Evolutionary conservation across 2,113 vertebrate genomes (phyloP), one percentile per base, ranked within the genome.

Genomic region (Connochaetes taurinus): DNA sequence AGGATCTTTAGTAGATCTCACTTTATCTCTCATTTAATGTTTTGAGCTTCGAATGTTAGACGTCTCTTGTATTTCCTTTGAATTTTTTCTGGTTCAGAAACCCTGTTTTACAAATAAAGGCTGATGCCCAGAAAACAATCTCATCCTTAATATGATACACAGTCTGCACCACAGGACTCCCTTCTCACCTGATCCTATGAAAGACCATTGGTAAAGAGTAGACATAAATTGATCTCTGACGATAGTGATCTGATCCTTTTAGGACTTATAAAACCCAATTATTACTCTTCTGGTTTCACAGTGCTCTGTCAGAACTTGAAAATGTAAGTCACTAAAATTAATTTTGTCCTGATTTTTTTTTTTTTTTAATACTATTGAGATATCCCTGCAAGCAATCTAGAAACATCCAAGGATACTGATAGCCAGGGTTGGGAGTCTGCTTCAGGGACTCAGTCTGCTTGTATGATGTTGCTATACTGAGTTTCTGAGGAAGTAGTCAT

Each of bases 251-350:
- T 88, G 85, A 88, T 91, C 43, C 53, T 97, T 91, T 92, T 83
- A 97, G 50, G 33, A 92, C 93, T 95, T 94, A 67, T 33, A 96
- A 97, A 95, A 91, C 60, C 23, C 52, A 87, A 1, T 95, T 94
- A n/a, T 76, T 94, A 84, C 15, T 95, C 11, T 90, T 94, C 36
- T 97, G 17, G 9, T 90, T 97, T 97, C 76, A 84, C 13, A 81
- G 31, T 97, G 29, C 8, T 94, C 27, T 95, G 7, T 74, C 60
- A 97, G 58, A 97, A 95, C 50, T 93, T 95, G 55, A 58, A 94
- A 86, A 74, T 93, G 8, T 82, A 85, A 74, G 31, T 92, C 94
- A 95, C 94, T 91, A 83, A 88, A 93, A 67, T 81, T 94, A 76
- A 88, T 64, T 97, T 96, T 87, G 58, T 92, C 29, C 36, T 93